These are phyloP conservation scores for Propsilocerus akamusi DNA, from an alignment of 1,140 invertebrate genomes.

Conservation along the genomic window DNA sequence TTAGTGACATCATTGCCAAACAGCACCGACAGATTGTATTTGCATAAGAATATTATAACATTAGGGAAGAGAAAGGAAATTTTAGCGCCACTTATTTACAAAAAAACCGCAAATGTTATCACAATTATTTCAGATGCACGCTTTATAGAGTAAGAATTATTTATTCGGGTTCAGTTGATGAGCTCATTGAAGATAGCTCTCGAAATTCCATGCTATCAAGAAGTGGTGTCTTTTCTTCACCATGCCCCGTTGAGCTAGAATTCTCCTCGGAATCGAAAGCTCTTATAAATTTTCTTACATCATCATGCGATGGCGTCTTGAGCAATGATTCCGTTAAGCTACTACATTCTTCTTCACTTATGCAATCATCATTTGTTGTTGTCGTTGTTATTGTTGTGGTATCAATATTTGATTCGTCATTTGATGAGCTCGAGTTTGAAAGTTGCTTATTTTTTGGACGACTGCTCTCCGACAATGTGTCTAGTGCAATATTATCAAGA, in stretches of 20 bases:
- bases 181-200: slow-evolving; percentile 20
- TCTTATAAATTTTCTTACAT: not conserved
- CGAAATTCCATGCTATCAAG: slow-evolving; percentile 22
- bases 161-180: slow-evolving; percentile 19
- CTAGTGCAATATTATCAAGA: slow-evolving; percentile 8
- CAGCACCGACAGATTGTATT: no score
- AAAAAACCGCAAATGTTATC: no score
- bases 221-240: slow-evolving; percentile 23
- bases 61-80: no score
- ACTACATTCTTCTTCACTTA: not conserved
- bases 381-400: not conserved
- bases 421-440: not conserved
- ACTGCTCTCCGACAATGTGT: not conserved
- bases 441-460: not conserved
- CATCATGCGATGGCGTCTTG: not conserved
- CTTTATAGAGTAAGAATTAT: not conserved
- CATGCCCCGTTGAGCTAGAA: slow-evolving; percentile 9
- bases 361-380: slow-evolving; percentile 1
- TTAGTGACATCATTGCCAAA: no score
- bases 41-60: no score
- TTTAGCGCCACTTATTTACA: no score
- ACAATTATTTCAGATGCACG: no score
- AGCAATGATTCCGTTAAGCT: not conserved
- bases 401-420: not conserved
- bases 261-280: not conserved